A percentile compares a stretch with the other conserved stretches of the same genome.
Conservation (phyloP, 2,113 vertebrate species). For the Dasypus novemcinctus region DNA sequence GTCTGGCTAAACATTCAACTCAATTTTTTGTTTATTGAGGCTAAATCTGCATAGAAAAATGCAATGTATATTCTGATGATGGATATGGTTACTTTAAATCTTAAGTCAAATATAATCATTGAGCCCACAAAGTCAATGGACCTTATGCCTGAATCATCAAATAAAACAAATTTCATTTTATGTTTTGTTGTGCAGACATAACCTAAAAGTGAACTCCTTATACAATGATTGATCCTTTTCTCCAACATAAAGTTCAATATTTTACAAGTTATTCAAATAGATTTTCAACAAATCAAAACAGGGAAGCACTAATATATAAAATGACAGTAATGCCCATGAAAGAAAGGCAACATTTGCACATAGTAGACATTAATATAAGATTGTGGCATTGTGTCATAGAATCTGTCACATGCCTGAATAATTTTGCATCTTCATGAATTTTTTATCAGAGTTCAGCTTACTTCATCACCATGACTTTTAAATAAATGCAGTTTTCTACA, state of each 20-base stretch:
- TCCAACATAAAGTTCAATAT: conserved; percentile 24
- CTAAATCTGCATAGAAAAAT: conserved; percentile 14
- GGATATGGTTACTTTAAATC: conserved; percentile 25
- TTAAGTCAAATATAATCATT: conserved; percentile 36
- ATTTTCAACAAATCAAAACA: conserved; percentile 54
- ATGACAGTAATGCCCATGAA: conserved; percentile 55
- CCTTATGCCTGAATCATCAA: conserved; percentile 48
- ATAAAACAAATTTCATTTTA: conserved; percentile 44
- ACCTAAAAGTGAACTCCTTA: conserved; percentile 58
- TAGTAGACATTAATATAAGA: conserved; percentile 70
- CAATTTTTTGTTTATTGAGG: conserved; percentile 11
- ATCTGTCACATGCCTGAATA: conserved; percentile 67
- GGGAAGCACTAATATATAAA: conserved; percentile 34
- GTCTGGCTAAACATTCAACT: conserved; percentile 41
- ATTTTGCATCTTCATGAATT: conserved; percentile 65
- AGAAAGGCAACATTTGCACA: conserved; percentile 75
- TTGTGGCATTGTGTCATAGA: conserved; percentile 64
- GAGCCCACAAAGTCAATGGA: conserved; percentile 3
- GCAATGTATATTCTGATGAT: conserved; percentile 12
- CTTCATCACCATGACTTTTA: conserved; percentile 33
- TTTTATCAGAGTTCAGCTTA: conserved; percentile 72
- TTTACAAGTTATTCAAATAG: conserved; percentile 32
- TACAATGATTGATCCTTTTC: conserved; percentile 41
- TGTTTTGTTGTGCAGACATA: conserved; percentile 39
- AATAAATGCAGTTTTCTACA: conserved; percentile 67